These are phyloP conservation scores for Desmodus rotundus DNA, from an alignment of 2,113 vertebrate species.

Conservation along the genomic window DNA sequence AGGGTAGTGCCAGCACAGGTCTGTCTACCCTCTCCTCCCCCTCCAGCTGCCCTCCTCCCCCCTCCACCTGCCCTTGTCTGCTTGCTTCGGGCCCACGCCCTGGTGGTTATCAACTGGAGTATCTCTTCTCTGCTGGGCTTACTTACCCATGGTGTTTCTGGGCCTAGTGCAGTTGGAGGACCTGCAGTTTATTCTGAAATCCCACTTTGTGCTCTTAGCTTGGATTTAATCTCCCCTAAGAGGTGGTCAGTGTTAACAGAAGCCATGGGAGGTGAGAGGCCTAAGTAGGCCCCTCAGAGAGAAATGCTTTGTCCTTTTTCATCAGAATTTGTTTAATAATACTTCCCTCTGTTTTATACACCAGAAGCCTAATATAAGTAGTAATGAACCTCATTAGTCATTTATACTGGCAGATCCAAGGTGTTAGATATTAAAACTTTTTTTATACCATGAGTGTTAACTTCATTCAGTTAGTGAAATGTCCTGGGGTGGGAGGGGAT, in stretches of 20 bases:
- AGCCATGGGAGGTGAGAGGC: background rate
- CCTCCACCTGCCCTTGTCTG: too few species aligned
- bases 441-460: background rate
- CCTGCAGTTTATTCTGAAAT: background rate
- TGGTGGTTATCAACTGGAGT: too few species aligned
- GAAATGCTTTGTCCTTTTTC: background rate
- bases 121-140: background rate
- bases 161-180: background rate
- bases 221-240: background rate
- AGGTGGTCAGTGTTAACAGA: background rate
- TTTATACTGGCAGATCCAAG: background rate
- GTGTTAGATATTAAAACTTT: background rate
- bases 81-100: too few species aligned
- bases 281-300: background rate
- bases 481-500: background rate
- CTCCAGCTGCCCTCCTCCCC: background rate
- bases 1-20: background rate
- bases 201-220: background rate
- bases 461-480: background rate
- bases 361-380: background rate
- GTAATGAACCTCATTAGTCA: background rate
- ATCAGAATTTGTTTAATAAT: background rate
- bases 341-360: background rate
- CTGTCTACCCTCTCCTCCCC: accelerated
- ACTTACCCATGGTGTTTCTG: background rate